Base-by-base conservation (phyloP, 2,888 invertebrate genomes). In the Plutella xylostella region DNA sequence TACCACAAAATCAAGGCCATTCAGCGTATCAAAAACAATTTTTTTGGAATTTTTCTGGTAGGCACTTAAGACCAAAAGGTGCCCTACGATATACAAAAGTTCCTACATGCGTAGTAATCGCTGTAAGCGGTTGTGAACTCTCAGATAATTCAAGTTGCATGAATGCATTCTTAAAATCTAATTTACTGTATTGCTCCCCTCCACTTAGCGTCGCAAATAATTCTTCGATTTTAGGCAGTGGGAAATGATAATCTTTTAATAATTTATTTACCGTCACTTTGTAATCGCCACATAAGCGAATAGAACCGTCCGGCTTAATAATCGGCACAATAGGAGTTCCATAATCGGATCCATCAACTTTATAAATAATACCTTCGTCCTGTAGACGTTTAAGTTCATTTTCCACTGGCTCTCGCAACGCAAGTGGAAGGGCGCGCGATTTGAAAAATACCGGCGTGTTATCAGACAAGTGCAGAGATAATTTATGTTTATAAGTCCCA, bases 121-220 rank as follows among this genome's bases (percentile, higher is more conserved):
- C 51, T 2, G 54, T 56, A 30, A 31, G 51, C 7, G 50, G 30
- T 14, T 48, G 52, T 1, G 52, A 55, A 2, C 48, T 48, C 11
- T 47, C 45, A 2, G 45, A 34, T 18, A 55, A 46, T 15, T 49
- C n/a, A 9, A 50, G 30, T 43, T 60, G 58, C 45, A 52, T 43
- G 43, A 56, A 60, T 0, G 57, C 55, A 9, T 54, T 46, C 0
- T 44, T 46, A 2, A 56, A 35, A 38, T 58, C 57, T 15, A 57
- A 52, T 53, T 58, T 59, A 20, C 56, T 48, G 39, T 40, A 59
- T 15, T 50, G 35, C 28, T 55, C 48, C 1, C 55, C 55, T 0
- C 51, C 51, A 49, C 54, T 56, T 3, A 59, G 37, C 4, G 45
- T 45, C 0, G 56, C 54, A 34, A 52, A 59, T 19, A 57, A 35